Base-by-base conservation (phyloP, 2,113 vertebrate genomes). In the Sorex araneus region DNA sequence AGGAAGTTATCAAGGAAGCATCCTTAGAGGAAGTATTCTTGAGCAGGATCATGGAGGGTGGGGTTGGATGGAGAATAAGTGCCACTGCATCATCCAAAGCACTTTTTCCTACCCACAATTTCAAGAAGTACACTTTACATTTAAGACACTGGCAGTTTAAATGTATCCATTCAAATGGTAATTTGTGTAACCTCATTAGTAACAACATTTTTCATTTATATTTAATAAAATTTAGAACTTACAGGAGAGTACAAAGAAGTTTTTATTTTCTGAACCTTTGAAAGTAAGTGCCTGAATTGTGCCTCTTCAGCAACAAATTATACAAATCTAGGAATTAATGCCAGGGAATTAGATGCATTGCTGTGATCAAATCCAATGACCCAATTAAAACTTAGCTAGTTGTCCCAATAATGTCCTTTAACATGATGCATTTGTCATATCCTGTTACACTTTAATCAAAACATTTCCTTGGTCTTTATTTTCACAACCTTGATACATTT, bases 321-420 rank as follows among this genome's bases (percentile, higher is more conserved):
- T 67, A 23, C 70, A 96, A 94, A 90, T 84, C n/a, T 87, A 15
- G 15, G 88, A 83, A 78, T 81, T 64, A 93, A 76, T 28, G 74
- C 8, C 43, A 10, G 36, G 43, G 6, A 6, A 71, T 75, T 91
- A 82, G 32, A 89, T 54, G 70, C 5, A 15, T 84, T 60, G 57
- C 57, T 60, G 57, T 60, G 57, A 23, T 16, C 11, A 36, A 86
- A 83, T 69, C 67, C 66, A 90, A 23, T 92, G 77, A 64, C 60
- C 40, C 43, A 67, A 45, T 84, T 92, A 32, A 83, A 60, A 34
- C 82, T 90, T 84, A 92, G 12, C 25, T 21, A 83, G 12, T 32
- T 91, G 28, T 79, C 57, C 47, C 40, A 79, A 83, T 80, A 87
- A 90, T 90, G 19, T 73, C 73, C 64, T 83, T 79, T 69, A n/a